Percentiles rank a stretch among this genome's conserved stretches.
Conservation (phyloP, 1,140 invertebrate species). For the Eueides isabella region DNA sequence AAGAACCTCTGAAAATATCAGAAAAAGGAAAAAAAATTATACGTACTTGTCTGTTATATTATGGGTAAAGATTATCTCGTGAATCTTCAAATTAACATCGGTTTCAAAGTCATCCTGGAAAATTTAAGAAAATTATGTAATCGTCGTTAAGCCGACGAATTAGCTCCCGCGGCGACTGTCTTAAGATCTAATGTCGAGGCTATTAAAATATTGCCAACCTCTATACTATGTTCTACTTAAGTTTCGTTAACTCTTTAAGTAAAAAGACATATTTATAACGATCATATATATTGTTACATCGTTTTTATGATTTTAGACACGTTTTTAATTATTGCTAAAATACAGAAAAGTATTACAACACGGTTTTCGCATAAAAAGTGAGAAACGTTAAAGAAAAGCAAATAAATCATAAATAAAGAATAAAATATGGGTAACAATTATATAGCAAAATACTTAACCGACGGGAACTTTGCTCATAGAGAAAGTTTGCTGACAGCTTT, state of each 20-base stretch:
- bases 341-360: neutral
- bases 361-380: neutral
- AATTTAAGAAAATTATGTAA: slow-evolving; percentile 13
- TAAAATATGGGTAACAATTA: neutral
- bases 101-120: neutral
- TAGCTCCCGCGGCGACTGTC: neutral
- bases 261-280: neutral
- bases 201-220: slow-evolving; percentile 21
- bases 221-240: neutral
- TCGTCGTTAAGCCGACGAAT: slow-evolving; percentile 15
- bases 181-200: slow-evolving; percentile 2
- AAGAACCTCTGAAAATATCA: too few species aligned
- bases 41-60: too few species aligned
- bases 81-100: too few species aligned
- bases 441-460: slow-evolving; percentile 5
- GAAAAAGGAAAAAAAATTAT: too few species aligned
- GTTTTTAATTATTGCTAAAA: neutral
- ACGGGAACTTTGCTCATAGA: slow-evolving; percentile 29
- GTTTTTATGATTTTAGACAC: neutral
- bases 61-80: too few species aligned
- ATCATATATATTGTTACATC: neutral
- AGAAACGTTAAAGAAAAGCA: neutral
- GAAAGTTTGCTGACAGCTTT: slow-evolving; percentile 23
- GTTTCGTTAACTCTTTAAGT: neutral
- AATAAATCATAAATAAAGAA: neutral